These are phyloP conservation scores for Ascidia mentula DNA, from an alignment of 23 tunicate genomes.

Conservation along the genomic window DNA sequence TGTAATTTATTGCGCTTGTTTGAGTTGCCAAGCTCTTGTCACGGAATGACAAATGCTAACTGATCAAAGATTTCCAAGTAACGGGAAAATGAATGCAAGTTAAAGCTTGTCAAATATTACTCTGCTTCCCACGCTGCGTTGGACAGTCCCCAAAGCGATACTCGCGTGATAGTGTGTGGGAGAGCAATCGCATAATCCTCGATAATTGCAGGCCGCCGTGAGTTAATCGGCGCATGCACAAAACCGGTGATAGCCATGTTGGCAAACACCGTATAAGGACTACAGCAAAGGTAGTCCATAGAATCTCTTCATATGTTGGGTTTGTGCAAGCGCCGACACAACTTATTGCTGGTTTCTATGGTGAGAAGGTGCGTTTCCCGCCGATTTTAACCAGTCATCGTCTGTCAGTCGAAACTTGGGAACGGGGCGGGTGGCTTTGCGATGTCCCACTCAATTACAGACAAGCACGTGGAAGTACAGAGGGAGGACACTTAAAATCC, in stretches of 20 bases:
- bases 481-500: background rate
- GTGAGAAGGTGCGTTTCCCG: too few relatives aligned
- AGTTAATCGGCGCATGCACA: background rate
- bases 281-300: too few relatives aligned
- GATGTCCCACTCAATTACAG: constrained; percentile 1
- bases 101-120: too few relatives aligned
- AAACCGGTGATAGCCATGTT: background rate
- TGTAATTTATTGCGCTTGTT: too few relatives aligned
- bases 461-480: background rate
- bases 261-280: background rate
- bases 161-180: background rate
- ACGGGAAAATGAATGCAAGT: too few relatives aligned
- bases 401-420: constrained; percentile 1
- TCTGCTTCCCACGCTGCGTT: too few relatives aligned
- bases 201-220: background rate
- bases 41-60: too few relatives aligned
- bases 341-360: too few relatives aligned
- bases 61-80: too few relatives aligned
- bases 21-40: too few relatives aligned
- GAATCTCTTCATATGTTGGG: too few relatives aligned
- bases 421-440: background rate
- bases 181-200: background rate
- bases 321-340: too few relatives aligned
- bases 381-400: background rate
- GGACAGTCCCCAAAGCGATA: background rate